Evolutionary conservation across 2,888 invertebrate genomes (phyloP).

Genomic region (Cyclophora albipunctata): DNA sequence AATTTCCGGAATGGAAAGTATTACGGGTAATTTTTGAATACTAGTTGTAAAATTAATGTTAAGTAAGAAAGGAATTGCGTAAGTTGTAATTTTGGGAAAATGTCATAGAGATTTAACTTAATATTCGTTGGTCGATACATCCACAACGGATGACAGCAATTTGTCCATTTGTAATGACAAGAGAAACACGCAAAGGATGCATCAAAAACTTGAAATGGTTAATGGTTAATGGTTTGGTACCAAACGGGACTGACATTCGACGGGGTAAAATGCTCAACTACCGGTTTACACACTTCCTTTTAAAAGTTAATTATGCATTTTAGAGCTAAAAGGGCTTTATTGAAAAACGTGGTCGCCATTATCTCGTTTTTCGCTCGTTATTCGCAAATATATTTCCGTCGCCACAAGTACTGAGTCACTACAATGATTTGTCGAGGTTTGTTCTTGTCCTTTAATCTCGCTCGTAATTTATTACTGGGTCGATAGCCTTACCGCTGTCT

Average conservation of each 20-base stretch:
- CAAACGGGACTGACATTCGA: slow-evolving; percentile 18
- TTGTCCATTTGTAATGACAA: slow-evolving; percentile 37
- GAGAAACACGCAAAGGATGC: slow-evolving; percentile 35
- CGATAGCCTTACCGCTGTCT: slow-evolving; percentile 8
- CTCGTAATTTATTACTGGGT: slow-evolving; percentile 15
- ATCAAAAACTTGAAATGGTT: slow-evolving; percentile 27
- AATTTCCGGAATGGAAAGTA: too few species aligned
- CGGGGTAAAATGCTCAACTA: slow-evolving; percentile 18
- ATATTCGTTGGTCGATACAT: slow-evolving; percentile 14
- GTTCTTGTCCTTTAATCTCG: slow-evolving; percentile 13
- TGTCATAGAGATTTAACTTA: slow-evolving; percentile 14
- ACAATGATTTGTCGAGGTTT: slow-evolving; percentile 14
- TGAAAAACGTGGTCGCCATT: neutral
- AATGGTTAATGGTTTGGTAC: slow-evolving; percentile 9
- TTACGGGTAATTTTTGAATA: too few species aligned
- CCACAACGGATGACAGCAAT: slow-evolving; percentile 37
- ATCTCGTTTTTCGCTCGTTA: neutral
- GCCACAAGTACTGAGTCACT: slow-evolving; percentile 11
- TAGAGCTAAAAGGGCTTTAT: neutral
- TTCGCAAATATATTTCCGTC: slow-evolving; percentile 10
- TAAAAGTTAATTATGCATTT: neutral
- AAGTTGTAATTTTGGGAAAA: neutral
- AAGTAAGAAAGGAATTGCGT: neutral
- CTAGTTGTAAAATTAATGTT: too few species aligned
- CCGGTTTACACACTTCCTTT: slow-evolving; percentile 4